A percentile compares a stretch with the other conserved stretches of the same genome.
These are phyloP conservation scores for Cardiocondyla obscurior DNA, from an alignment of 1,140 invertebrate genomes.

Conservation along the genomic window DNA sequence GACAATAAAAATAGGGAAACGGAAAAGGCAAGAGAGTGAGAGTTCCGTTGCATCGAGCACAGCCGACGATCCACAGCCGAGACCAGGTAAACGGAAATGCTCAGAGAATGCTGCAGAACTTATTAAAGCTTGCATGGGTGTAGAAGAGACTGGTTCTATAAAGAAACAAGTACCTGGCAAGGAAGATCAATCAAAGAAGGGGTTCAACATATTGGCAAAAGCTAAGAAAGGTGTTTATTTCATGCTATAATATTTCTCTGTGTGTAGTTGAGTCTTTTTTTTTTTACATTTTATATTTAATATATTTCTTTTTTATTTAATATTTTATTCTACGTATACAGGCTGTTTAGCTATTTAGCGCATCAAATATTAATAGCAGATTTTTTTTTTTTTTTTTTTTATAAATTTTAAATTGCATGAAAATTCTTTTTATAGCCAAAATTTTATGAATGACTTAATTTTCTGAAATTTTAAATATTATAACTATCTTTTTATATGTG, in stretches of 20 bases:
- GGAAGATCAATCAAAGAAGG: conserved; percentile 82
- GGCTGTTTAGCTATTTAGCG: conserved; percentile 45
- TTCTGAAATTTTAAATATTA: not conserved
- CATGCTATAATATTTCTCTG: conserved; percentile 39
- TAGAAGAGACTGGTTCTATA: conserved; percentile 84
- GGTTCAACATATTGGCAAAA: conserved; percentile 82
- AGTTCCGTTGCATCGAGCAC: conserved; percentile 87
- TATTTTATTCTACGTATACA: conserved; percentile 42
- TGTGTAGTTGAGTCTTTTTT: conserved; percentile 44
- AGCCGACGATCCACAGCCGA: conserved; percentile 85
- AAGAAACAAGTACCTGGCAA: conserved; percentile 82
- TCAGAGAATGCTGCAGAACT: conserved; percentile 88
- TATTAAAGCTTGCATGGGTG: conserved; percentile 88
- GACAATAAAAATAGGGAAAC: conserved; percentile 83
- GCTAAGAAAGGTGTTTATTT: conserved; percentile 82
- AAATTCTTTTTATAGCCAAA: conserved; percentile 21
- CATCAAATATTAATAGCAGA: conserved; percentile 34
- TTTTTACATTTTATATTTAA: conserved; percentile 25
- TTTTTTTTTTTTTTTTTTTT: conserved; percentile 53
- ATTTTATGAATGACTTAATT: conserved; percentile 8
- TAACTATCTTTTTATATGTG: not conserved
- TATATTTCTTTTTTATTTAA: conserved; percentile 17
- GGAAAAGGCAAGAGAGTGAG: conserved; percentile 91
- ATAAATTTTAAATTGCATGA: conserved; percentile 42
- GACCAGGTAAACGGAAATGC: conserved; percentile 87